Percentiles rank a stretch among this genome's conserved stretches.
Evolutionary conservation across 2,797 vertebrate species (phyloP).

Genomic region (Aulostomus chinensis): DNA sequence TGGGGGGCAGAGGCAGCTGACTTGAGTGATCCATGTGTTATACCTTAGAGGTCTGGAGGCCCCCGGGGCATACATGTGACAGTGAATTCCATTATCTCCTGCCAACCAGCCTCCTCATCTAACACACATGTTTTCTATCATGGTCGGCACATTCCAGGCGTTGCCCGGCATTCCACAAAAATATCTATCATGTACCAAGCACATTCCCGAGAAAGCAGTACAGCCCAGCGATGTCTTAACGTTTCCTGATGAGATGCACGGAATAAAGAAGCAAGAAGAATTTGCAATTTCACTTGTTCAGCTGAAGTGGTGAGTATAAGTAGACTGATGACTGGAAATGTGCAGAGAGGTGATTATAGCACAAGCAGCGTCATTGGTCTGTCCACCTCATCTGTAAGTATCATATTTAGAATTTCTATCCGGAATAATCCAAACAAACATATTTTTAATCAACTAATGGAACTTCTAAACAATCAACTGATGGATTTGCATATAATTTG

Average conservation of each 20-base stretch:
- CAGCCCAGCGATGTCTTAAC: background rate
- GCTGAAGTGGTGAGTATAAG: too few species aligned
- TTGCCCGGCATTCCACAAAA: constrained; percentile 45
- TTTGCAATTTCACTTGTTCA: too few species aligned
- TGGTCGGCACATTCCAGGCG: constrained; percentile 55
- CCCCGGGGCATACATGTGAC: constrained; percentile 24
- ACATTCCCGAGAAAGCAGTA: background rate
- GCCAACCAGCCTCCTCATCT: constrained; percentile 34
- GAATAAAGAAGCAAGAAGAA: too few species aligned
- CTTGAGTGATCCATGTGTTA: constrained; percentile 24
- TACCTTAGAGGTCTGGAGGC: constrained; percentile 22
- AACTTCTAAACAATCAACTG: too few species aligned
- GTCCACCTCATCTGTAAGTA: too few species aligned
- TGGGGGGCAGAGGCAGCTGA: constrained; percentile 17
- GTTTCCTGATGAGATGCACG: background rate
- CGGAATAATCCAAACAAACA: too few species aligned
- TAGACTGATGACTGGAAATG: too few species aligned
- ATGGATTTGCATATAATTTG: too few species aligned
- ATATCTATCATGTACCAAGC: constrained; percentile 35
- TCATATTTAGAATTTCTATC: too few species aligned
- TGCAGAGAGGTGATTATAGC: too few species aligned
- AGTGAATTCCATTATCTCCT: constrained; percentile 56
- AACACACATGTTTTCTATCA: constrained; percentile 74
- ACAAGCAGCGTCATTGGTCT: too few species aligned
- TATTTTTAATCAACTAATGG: too few species aligned